Evolutionary conservation across 2,113 vertebrate genomes (phyloP).

Genomic region (Typhlomys cinereus): DNA sequence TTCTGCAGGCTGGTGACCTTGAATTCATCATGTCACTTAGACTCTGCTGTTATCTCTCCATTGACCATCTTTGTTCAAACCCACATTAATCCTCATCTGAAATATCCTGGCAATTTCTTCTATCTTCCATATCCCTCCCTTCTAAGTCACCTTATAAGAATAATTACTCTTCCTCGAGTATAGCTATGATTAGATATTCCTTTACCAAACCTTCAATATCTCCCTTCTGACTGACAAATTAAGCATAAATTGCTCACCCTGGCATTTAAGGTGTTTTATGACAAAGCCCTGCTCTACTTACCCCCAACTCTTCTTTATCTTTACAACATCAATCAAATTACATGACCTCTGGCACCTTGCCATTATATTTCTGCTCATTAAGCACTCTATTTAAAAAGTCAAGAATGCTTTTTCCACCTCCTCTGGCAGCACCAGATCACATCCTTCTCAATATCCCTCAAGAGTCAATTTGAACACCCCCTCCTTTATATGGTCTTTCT

Average conservation of each 20-base stretch:
- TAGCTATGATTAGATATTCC: conserved; percentile 47
- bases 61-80: conserved; percentile 38
- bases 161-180: conserved; percentile 64
- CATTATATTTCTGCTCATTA: not conserved
- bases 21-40: conserved; percentile 25
- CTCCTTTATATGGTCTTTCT: not conserved
- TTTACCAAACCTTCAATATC: conserved; percentile 45
- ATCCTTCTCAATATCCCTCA: not conserved
- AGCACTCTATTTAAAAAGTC: not conserved
- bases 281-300: conserved; percentile 11
- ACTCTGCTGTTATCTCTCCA: conserved; percentile 9
- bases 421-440: not conserved
- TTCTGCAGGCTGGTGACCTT: not conserved
- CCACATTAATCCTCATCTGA: conserved; percentile 50
- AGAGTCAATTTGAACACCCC: not conserved
- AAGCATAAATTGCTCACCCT: conserved; percentile 37
- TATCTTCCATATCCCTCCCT: conserved; percentile 18
- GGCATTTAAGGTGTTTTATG: conserved; percentile 52
- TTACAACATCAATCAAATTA: conserved; percentile 38
- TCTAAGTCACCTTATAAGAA: conserved; percentile 56
- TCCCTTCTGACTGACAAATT: conserved; percentile 65
- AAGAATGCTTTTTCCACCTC: not conserved
- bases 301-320: not conserved
- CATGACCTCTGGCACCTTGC: not conserved
- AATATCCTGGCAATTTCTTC: conserved; percentile 38